Base-by-base conservation (phyloP, 2,888 invertebrate species). In the Vandiemenella viatica region DNA sequence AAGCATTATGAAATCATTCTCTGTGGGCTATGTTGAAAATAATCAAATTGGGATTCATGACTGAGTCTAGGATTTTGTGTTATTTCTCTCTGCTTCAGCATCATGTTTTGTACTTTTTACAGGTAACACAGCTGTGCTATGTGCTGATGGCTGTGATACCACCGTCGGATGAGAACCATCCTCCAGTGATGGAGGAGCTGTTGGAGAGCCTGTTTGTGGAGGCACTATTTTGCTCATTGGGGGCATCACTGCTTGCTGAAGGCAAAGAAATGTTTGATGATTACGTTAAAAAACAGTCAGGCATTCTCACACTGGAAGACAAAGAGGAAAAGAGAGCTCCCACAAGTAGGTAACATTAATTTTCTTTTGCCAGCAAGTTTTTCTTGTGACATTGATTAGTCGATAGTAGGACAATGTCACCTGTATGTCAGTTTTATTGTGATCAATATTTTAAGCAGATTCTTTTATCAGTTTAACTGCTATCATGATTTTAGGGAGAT, bases 201-300 rank as follows among this genome's bases (percentile, higher is more conserved):
- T 67, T 86, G 10, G 83, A 85, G 61, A 80, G 83, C 47, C 74
- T 77, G 46, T 89, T 84, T 65, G 62, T 79, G 7, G 74, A 84
- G 68, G 76, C 84, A 1, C 70, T 90, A 58, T 90, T 87, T 65
- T 85, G 82, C 67, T 92, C 91, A 1, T 63, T 93, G 6, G 93
- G 93, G 0, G 90, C 88, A 0, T 66, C 81, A 1, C 70, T 92
- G 5, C 64, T 84, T 0, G 80, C 77, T 51, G 73, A 79, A 41
- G 80, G 79, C 6, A 73, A 83, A 5, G 60, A 68, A 2, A 74
- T 79, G 51, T 91, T 91, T 62, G 92, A 93, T 64, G 75, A 72
- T 16, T 88, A 80, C 61, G 69, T 90, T 56, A 91, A 91, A 65
- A 75, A 77, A 57, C 70, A 74, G n/a, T 73, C 76, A 55, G 77